Evolutionary conservation across 2,797 vertebrate species (phyloP), one percentile per base, ranked within the genome.

Genomic region (Malacoraja senta): DNA sequence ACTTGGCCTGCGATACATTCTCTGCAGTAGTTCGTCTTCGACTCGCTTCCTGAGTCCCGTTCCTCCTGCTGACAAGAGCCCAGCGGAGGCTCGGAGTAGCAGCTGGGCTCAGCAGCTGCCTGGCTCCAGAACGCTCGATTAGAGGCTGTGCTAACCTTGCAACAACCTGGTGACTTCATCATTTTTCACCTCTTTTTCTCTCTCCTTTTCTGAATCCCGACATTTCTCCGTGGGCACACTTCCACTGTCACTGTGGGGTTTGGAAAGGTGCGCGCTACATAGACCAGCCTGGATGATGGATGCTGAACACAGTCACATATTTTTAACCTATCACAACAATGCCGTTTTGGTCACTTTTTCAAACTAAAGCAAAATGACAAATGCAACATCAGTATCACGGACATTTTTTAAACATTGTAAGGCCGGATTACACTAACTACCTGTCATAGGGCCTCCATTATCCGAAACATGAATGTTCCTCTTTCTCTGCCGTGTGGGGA

Each of bases 121-220:
- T 93, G 93, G 0, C 94, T 72, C 95, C 96, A 95, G 96, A 96
- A 95, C 96, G 94, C 96, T 97, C 97, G 96, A 97, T 97, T 97
- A 97, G 96, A 95, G 96, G 96, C 96, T 98, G 97, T 98, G 97
- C 97, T 98, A 97, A 98, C 98, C 97, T 98, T 97, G 96, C 97
- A 98, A 97, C 97, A 97, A 97, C 96, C 95, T 96, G 94, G 96
- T 97, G 97, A 97, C 96, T 97, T 96, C 96, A 97, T 97, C 96
- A 96, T 97, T 97, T 97, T 97, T 98, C 97, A 97, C 96, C 95
- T 95, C 94, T 95, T 95, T 53, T 94, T 94, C 95, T 94, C 95
- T 96, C 88, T 91, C 65, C 58, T 68, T 19, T 38, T 15, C 35
- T 74, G 21, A 71, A 53, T 74, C 21, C 90, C 90, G 29, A 74